phyloP scores from a whole-genome alignment of 2,888 invertebrate genomes.

The Lathronympha strigana region DNA sequence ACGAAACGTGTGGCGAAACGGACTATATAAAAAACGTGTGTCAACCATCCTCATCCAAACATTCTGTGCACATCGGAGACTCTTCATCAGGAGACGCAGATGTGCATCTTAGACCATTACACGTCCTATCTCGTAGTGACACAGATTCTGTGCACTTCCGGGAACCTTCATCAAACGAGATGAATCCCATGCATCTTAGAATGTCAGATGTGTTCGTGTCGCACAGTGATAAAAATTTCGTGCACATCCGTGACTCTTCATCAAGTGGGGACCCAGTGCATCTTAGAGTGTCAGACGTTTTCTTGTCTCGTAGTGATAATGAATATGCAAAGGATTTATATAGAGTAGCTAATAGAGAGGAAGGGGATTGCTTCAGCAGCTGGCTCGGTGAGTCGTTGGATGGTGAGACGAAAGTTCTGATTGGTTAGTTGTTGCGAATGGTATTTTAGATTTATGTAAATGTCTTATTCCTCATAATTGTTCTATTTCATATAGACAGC shows the following conservation, averaged over 20 bases:
- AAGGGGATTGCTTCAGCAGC: conserved; percentile 9
- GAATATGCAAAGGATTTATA: conserved; percentile 49
- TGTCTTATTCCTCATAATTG: too few relatives aligned
- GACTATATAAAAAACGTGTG: not conserved
- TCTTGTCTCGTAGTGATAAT: conserved; percentile 45
- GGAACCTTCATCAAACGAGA: not conserved
- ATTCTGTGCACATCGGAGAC: not conserved
- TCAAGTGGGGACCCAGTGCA: conserved; percentile 40
- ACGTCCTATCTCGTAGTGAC: conserved; percentile 44
- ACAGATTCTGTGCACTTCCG: not conserved
- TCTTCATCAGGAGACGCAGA: not conserved
- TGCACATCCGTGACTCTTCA: not conserved
- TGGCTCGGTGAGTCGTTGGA: conserved; percentile 30
- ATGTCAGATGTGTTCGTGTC: not conserved
- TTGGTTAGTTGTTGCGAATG: not conserved
- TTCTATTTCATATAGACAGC: too few relatives aligned
- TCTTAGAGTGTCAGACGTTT: conserved; percentile 31
- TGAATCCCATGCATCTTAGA: not conserved
- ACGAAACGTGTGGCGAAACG: not conserved
- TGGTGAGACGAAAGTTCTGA: conserved; percentile 14
- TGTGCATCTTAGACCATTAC: not conserved
- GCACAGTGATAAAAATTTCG: not conserved
- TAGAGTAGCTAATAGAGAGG: conserved; percentile 2
- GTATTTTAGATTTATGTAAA: not conserved
- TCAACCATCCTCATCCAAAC: conserved; percentile 3